Base-by-base conservation (phyloP, 2,797 vertebrate genomes). In the Muscicapa comitata region DNA sequence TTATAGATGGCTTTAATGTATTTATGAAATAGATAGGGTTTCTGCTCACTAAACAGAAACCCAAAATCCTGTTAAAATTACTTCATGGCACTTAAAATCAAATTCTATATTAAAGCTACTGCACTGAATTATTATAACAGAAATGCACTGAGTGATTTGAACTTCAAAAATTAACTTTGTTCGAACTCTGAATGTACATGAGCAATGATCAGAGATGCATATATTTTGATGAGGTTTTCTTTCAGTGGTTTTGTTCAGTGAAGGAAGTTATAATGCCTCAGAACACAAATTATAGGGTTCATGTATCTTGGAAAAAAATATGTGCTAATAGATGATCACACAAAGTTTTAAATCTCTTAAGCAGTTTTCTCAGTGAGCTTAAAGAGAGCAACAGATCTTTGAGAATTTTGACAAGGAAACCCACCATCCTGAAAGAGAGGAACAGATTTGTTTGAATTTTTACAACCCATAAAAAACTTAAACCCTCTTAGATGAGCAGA, bases 401-500 rank as follows among this genome's bases (percentile, higher is more conserved):
- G 73, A 95, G 79, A 91, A 94, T 96, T 97, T 96, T 92, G 96
- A 94, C 95, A 96, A 96, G 95, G 93, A 95, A 97, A 95, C 40
- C 83, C 38, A 96, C 68, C 72, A 70, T 93, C 65, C 93, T 94
- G 85, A 92, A 97, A 95, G 67, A 95, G 45, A 97, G 38, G 78
- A 96, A 96, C 97, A 98, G 97, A 97, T 97, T 97, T 98, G 96
- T 97, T 97, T 97, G 93, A 94, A 95, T 88, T 68, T 93, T 91
- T 93, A 95, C 74, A 95, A 90, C 31, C 53, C 61, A 83, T 80
- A 88, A 95, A 95, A 75, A 89, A 84, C 63, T 74, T 72, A 95
- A 94, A 86, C 45, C 59, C 78, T 58, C 95, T 81, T 93, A 95
- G 75, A 95, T 94, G 95, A 97, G 94, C 91, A 97, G 85, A 80